A percentile compares a stretch with the other conserved stretches of the same genome.
phyloP scores from a whole-genome alignment of 2,888 invertebrate genomes.

The Scaeva pyrastri region DNA sequence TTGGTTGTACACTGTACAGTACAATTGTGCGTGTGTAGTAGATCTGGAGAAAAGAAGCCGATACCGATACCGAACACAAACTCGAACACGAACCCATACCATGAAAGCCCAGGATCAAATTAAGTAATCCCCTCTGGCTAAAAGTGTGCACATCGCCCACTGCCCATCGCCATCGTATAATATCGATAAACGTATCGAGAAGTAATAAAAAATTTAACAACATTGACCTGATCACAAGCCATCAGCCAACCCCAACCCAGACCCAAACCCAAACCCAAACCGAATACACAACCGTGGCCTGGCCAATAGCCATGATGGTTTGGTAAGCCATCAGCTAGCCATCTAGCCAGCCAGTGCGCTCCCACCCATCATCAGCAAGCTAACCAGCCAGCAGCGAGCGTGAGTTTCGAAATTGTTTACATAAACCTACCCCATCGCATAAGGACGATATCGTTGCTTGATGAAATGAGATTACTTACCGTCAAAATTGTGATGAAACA shows the following conservation, averaged over 20 bases:
- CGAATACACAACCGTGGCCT: background rate
- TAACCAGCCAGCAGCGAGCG: too few relatives aligned
- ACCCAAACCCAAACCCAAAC: background rate
- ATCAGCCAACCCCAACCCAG: background rate
- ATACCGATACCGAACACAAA: background rate
- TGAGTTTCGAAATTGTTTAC: slow-evolving; percentile 44
- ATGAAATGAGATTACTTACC: slow-evolving; percentile 63
- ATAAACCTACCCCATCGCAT: slow-evolving; percentile 33
- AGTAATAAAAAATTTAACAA: slow-evolving; percentile 64
- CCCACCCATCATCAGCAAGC: too few relatives aligned
- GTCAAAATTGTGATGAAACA: slow-evolving; percentile 60
- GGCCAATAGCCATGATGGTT: slow-evolving; percentile 12
- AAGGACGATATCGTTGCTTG: slow-evolving; percentile 31
- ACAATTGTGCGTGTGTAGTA: slow-evolving; percentile 4
- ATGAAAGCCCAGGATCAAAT: slow-evolving; percentile 40
- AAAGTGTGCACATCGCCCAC: slow-evolving; percentile 4
- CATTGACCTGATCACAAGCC: slow-evolving; percentile 26
- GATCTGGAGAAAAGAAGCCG: background rate
- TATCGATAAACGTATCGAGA: slow-evolving; percentile 12
- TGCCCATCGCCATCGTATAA: background rate
- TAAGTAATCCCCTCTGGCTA: slow-evolving; percentile 52
- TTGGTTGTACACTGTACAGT: too few relatives aligned
- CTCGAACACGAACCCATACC: too few relatives aligned
- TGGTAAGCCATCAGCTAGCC: slow-evolving; percentile 8
- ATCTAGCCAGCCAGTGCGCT: too few relatives aligned